Evolutionary conservation across 2,888 invertebrate genomes (phyloP).

Genomic region (Sipha maydis): DNA sequence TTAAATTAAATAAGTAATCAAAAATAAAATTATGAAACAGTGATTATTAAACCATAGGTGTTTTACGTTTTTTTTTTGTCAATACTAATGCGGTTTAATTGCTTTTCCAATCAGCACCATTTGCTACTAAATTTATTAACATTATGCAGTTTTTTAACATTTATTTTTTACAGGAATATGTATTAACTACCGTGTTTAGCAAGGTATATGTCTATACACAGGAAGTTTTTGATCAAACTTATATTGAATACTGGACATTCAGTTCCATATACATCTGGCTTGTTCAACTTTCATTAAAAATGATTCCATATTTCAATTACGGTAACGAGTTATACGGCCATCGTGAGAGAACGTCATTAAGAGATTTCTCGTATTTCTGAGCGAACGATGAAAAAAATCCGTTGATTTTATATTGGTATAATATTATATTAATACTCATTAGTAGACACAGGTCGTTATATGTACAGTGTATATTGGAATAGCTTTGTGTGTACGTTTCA

Average conservation of each 20-base stretch:
- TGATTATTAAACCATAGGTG: not conserved
- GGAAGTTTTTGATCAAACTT: too few species aligned
- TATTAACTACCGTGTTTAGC: not conserved
- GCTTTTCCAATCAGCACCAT: not conserved
- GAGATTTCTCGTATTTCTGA: too few species aligned
- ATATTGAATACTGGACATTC: not conserved
- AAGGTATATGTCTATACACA: not conserved
- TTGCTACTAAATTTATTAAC: not conserved
- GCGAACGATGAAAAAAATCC: too few species aligned
- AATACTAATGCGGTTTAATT: not conserved
- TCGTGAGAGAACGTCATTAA: too few species aligned
- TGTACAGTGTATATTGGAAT: too few species aligned
- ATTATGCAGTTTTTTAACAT: too few species aligned
- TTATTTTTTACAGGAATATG: not conserved
- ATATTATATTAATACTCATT: too few species aligned
- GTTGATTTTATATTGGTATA: too few species aligned
- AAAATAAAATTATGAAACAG: not conserved
- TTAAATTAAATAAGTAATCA: not conserved
- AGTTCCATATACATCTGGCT: not conserved
- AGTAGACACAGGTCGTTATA: too few species aligned
- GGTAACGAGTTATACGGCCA: too few species aligned
- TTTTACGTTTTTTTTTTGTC: not conserved
- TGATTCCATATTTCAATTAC: not conserved
- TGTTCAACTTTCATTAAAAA: not conserved
- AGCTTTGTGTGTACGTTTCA: too few species aligned